Conservation (phyloP, 2,113 vertebrate species). For the Sorex araneus region DNA sequence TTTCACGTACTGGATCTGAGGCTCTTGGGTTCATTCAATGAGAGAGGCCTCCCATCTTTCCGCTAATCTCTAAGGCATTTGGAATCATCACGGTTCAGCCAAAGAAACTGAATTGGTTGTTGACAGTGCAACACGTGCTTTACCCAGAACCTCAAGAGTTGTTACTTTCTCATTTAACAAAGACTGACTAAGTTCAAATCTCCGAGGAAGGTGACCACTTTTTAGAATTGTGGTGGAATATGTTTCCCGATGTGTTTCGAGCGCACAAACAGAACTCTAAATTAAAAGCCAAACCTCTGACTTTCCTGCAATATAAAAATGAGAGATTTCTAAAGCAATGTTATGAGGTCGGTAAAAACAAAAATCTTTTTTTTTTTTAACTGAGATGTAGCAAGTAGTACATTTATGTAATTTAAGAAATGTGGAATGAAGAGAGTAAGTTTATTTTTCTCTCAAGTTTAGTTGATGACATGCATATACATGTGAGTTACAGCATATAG, state of each 20-base stretch:
- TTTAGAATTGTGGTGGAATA: not conserved
- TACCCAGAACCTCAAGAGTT: not conserved
- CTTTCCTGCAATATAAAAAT: constrained; percentile 7
- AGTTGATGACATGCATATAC: not conserved
- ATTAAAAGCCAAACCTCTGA: not conserved
- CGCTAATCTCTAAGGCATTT: not conserved
- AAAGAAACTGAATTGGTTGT: not conserved
- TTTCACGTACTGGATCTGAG: constrained; percentile 15
- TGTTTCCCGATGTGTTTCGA: constrained; percentile 22
- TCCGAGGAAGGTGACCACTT: not conserved
- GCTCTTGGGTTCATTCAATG: not conserved
- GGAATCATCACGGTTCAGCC: constrained; percentile 23
- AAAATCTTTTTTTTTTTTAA: not conserved
- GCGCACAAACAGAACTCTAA: not conserved
- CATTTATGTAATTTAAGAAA: constrained; percentile 52
- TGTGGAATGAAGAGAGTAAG: not conserved
- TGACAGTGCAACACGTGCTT: not conserved
- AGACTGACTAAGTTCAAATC: constrained; percentile 19
- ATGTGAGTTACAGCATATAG: constrained; percentile 11
- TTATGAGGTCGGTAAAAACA: not conserved
- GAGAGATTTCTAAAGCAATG: constrained; percentile 1
- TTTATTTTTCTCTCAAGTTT: not conserved
- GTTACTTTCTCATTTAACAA: not conserved
- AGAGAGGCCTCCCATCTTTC: not conserved
- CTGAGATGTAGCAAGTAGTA: not conserved